These are phyloP conservation scores for Phocoena sinus DNA, from an alignment of 2,113 vertebrate genomes.

Conservation along the genomic window DNA sequence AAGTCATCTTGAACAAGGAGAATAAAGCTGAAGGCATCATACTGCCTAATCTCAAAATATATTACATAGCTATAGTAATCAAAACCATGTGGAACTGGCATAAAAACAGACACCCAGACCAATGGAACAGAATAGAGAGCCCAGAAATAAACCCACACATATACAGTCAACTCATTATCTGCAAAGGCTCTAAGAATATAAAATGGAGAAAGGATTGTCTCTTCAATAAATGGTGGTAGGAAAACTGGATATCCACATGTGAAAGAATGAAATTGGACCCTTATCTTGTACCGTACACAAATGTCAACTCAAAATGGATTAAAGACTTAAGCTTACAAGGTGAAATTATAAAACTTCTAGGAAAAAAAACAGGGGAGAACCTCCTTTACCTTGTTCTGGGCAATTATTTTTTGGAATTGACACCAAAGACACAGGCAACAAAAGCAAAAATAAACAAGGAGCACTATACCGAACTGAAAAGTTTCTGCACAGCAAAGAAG, in stretches of 20 bases:
- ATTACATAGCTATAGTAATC: not conserved
- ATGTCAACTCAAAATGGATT: not conserved
- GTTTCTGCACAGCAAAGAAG: not conserved
- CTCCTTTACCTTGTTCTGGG: not conserved
- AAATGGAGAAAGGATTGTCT: not conserved
- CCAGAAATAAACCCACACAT: not conserved
- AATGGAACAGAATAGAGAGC: not conserved
- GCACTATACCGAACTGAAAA: not conserved
- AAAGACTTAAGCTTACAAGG: not conserved
- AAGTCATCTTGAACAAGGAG: not conserved
- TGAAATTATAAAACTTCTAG: not conserved
- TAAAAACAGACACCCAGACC: not conserved
- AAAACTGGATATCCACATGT: not conserved
- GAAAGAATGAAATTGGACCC: not conserved
- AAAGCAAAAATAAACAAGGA: not conserved
- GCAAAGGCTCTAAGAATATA: not conserved
- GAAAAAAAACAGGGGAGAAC: not conserved
- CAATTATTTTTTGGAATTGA: not conserved
- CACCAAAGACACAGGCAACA: not conserved
- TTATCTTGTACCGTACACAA: not conserved
- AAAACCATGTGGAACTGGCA: not conserved
- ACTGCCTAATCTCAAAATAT: not conserved
- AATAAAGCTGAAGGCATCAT: not conserved
- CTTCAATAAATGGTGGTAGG: not conserved
- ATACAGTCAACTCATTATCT: not conserved